phyloP scores from a whole-genome alignment of 2,888 invertebrate species.

The Eupeodes luniger region DNA sequence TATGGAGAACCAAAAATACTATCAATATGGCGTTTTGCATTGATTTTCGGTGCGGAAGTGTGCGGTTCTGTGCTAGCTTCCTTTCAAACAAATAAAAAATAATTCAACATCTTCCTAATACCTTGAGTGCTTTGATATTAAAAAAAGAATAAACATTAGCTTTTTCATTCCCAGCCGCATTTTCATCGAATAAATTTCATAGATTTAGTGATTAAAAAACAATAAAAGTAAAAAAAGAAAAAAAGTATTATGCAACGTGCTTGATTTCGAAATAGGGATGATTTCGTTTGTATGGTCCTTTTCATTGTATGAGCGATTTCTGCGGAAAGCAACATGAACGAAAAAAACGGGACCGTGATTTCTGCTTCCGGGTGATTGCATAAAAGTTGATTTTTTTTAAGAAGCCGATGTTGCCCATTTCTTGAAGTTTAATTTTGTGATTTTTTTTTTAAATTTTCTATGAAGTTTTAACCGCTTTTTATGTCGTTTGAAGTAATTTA shows the following conservation, averaged over 20 bases:
- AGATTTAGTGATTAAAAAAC: not conserved
- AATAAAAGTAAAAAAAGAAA: not conserved
- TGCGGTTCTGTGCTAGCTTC: constrained; percentile 60
- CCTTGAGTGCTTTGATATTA: constrained; percentile 31
- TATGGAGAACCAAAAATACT: constrained; percentile 66
- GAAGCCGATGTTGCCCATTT: constrained; percentile 13
- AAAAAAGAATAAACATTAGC: constrained; percentile 13
- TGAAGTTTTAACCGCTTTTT: not conserved
- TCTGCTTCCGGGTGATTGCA: constrained; percentile 61
- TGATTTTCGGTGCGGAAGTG: constrained; percentile 78
- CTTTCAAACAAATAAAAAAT: constrained; percentile 59
- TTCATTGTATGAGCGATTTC: constrained; percentile 50
- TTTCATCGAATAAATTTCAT: not conserved
- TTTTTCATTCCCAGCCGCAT: not conserved
- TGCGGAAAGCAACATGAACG: constrained; percentile 45
- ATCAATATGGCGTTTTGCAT: constrained; percentile 78
- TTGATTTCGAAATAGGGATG: constrained; percentile 41
- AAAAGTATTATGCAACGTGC: constrained; percentile 61
- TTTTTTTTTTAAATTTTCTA: not conserved
- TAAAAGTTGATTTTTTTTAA: constrained; percentile 57
- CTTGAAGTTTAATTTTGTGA: constrained; percentile 13
- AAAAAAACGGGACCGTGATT: constrained; percentile 59
- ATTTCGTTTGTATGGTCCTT: constrained; percentile 46
- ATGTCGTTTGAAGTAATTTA: not conserved
- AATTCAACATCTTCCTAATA: constrained; percentile 33